A percentile compares a stretch with the other conserved stretches of the same genome.
Conservation (phyloP, 2,888 invertebrate species). For the Hofmannophila pseudospretella region DNA sequence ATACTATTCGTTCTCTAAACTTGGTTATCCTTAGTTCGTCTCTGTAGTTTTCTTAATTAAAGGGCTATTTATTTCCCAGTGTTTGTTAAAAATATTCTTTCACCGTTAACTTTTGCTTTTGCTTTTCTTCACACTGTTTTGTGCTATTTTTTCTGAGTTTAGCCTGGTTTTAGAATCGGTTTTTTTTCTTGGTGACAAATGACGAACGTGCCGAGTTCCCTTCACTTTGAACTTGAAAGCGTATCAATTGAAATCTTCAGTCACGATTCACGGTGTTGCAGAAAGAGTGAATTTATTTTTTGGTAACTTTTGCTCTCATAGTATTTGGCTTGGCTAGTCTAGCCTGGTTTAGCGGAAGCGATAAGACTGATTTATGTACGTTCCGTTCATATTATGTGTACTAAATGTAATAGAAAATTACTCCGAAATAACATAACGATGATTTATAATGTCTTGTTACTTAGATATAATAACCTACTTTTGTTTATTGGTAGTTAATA, state of each 20-base stretch:
- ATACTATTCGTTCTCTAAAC: neutral
- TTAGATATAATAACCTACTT: too few relatives aligned
- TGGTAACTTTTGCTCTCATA: neutral
- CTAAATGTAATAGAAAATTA: neutral
- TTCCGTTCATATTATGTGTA: neutral
- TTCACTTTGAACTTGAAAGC: slow-evolving; percentile 14
- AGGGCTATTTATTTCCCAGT: slow-evolving; percentile 9
- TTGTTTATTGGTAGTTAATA: too few relatives aligned
- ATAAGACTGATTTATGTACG: too few relatives aligned
- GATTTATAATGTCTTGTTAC: too few relatives aligned
- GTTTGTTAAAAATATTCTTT: slow-evolving; percentile 7
- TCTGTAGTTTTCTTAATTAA: slow-evolving; percentile 4
- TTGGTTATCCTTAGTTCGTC: neutral
- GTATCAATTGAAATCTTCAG: slow-evolving; percentile 11
- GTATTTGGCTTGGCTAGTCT: too few relatives aligned
- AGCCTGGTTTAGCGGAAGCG: too few relatives aligned
- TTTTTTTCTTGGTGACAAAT: neutral
- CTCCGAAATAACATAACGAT: too few relatives aligned
- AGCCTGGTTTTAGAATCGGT: neutral
- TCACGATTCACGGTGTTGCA: slow-evolving; percentile 7
- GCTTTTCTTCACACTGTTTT: slow-evolving; percentile 3
- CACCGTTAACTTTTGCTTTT: slow-evolving; percentile 8
- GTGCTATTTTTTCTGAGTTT: neutral
- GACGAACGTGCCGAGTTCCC: slow-evolving; percentile 10
- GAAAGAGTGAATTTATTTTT: slow-evolving; percentile 9